phyloP scores from a whole-genome alignment of 2,113 vertebrate genomes.

The Noturus placidus region DNA sequence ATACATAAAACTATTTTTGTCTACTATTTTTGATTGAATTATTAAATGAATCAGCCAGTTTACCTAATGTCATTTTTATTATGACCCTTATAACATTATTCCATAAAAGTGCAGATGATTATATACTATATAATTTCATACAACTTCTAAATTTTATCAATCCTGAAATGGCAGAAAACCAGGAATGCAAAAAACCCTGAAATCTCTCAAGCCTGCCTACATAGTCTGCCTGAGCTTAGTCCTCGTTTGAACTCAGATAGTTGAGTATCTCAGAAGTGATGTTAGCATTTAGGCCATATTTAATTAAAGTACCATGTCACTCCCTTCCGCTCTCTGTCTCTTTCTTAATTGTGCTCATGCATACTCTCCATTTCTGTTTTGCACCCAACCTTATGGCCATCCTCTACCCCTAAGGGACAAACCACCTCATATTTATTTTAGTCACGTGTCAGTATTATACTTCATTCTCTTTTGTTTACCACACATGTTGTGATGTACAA shows the following conservation, averaged over 20 bases:
- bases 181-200: neutral
- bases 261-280: neutral
- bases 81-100: neutral
- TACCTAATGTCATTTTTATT: neutral
- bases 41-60: neutral
- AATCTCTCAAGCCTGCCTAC: neutral
- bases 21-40: neutral
- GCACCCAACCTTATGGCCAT: slow-evolving; percentile 4
- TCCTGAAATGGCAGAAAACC: neutral
- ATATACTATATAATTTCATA: neutral
- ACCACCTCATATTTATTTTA: neutral
- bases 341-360: neutral
- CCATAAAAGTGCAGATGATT: neutral
- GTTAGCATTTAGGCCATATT: neutral
- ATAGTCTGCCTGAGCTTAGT: neutral
- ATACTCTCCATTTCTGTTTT: neutral
- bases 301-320: neutral
- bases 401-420: slow-evolving; percentile 19
- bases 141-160: neutral
- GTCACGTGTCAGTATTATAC: slow-evolving; percentile 44
- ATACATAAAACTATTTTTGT: neutral
- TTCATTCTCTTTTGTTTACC: neutral
- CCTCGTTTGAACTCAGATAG: neutral
- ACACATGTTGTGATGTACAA: neutral
- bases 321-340: neutral